phyloP scores from a whole-genome alignment of 2,113 vertebrate species.

The Myxocyprinus asiaticus region DNA sequence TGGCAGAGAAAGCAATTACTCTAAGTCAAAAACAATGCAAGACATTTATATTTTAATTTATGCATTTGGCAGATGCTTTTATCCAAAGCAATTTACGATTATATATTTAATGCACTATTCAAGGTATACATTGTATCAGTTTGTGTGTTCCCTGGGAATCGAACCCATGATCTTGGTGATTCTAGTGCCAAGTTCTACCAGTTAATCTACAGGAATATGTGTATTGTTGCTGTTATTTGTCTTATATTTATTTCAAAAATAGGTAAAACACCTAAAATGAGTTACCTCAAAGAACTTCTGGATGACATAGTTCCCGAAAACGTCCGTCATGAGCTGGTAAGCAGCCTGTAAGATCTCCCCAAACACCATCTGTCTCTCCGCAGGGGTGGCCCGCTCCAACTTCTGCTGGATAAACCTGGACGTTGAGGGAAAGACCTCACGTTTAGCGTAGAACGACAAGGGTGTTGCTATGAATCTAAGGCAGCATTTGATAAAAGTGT shows the following conservation, averaged over 20 bases:
- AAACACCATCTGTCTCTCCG: constrained; percentile 97
- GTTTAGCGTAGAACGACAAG: background rate
- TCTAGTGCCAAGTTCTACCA: no score
- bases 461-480: background rate
- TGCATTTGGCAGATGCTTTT: no score
- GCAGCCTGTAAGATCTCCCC: constrained; percentile 99
- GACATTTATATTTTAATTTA: no score
- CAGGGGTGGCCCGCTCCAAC: constrained; percentile 94
- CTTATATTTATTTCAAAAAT: no score
- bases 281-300: constrained; percentile 98
- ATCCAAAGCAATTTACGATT: no score
- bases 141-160: no score
- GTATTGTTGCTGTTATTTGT: no score
- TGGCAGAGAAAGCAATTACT: constrained; percentile 28
- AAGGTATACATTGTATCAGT: no score
- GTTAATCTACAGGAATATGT: no score
- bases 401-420: constrained; percentile 96
- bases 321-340: constrained; percentile 98
- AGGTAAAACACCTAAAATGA: background rate
- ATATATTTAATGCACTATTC: no score
- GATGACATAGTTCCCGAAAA: constrained; percentile 98
- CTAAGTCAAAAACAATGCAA: background rate
- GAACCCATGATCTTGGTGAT: no score
- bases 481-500: background rate
- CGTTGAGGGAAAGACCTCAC: background rate